Conservation (phyloP, 2,113 vertebrate genomes). For the Ophiodon elongatus region DNA sequence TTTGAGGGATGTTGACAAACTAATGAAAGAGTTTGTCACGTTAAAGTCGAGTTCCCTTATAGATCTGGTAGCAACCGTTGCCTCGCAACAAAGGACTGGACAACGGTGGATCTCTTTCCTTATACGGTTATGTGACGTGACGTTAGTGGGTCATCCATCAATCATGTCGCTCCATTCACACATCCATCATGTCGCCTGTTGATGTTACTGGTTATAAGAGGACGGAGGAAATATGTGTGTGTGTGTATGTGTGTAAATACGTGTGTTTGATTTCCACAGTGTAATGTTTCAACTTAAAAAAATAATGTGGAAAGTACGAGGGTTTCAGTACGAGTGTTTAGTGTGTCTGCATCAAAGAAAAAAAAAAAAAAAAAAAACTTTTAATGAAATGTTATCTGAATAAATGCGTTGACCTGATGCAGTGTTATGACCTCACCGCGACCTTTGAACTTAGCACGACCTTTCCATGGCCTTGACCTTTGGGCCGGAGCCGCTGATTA, state of each 20-base stretch:
- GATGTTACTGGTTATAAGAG: slow-evolving; percentile 20
- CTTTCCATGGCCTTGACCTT: slow-evolving; percentile 78
- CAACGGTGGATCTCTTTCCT: slow-evolving; percentile 27
- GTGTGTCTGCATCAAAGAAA: slow-evolving; percentile 32
- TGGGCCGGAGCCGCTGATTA: slow-evolving; percentile 41
- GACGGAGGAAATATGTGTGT: no score
- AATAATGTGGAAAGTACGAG: slow-evolving; percentile 1
- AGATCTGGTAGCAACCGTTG: neutral
- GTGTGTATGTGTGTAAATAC: slow-evolving; percentile 33
- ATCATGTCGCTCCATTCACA: slow-evolving; percentile 53
- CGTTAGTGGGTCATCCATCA: slow-evolving; percentile 27
- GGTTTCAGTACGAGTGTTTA: slow-evolving; percentile 12
- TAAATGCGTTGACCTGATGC: slow-evolving; percentile 44
- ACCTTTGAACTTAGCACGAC: slow-evolving; percentile 57
- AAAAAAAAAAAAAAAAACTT: neutral
- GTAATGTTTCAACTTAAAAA: slow-evolving; percentile 28
- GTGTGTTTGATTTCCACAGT: slow-evolving; percentile 16
- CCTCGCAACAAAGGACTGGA: neutral
- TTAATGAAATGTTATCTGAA: slow-evolving; percentile 19
- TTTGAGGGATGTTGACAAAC: slow-evolving; percentile 22
- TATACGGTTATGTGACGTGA: slow-evolving; percentile 38
- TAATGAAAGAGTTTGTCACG: slow-evolving; percentile 38
- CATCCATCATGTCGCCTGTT: slow-evolving; percentile 47
- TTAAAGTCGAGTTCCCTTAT: neutral
- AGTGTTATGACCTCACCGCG: slow-evolving; percentile 55